Evolutionary conservation across 2,888 invertebrate genomes (phyloP), one percentile per base, ranked within the genome.

Genomic region (Balanococcus diminutus): DNA sequence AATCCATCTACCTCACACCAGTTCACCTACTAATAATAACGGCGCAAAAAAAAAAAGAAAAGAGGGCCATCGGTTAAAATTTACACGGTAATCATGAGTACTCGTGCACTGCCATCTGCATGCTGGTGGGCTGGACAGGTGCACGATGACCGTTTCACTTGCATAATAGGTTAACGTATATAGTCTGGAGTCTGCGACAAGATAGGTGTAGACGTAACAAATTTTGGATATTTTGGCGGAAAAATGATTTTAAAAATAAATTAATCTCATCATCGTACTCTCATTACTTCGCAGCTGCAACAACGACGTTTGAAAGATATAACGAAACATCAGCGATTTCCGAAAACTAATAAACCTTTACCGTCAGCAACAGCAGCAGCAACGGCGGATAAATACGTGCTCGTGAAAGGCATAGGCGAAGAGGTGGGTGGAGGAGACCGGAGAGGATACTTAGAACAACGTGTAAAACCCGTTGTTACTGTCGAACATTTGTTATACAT

Each of bases 91-190:
- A 56, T 22, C 56, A 22, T 56, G 22, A 22, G 22, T 5, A 67
- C 28, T 28, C 28, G 25, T 28, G 28, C 67, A 31, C 19, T 28
- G 16, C 28, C 67, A 67, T 67, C 28, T 67, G 67, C 28, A 67
- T 31, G 8, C 16, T 67, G 11, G 19, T 51, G 0, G 0, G 8
- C 22, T 3, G 19, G 75, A 79, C 75, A 79, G 75, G 75, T 79
- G 75, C 75, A 36, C 36, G 36, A 36, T 79, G 75, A 79, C 75
- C 75, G 75, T 79, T 79, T 79, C n/a, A 8, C 31, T 79, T 79
- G 36, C 75, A 79, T 79, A 79, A 36, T 79, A 72, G 19, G 75
- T 79, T 79, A 79, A 79, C 22, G 31, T 32, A 36, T 36, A 36
- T 79, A 36, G 32, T 36, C 75, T 36, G 6, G 1, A 9, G 28